Evolutionary conservation across 2,797 vertebrate species (phyloP), one percentile per base, ranked within the genome.

Genomic region (Rhynchonycteris naso): DNA sequence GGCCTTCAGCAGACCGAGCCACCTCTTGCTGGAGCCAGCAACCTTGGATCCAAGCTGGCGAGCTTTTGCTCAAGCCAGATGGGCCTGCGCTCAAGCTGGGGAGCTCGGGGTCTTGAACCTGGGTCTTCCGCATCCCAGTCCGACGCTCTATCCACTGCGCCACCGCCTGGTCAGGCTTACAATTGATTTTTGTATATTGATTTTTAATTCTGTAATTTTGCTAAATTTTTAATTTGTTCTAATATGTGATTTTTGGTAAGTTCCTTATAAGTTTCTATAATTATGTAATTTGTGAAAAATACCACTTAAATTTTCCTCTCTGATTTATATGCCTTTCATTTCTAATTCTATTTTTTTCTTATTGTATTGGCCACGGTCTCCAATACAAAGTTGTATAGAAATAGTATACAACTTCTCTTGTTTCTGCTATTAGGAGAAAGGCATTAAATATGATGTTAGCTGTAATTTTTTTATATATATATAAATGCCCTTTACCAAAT

Each of bases 131-230:
- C n/a, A n/a, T n/a, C n/a, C n/a, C n/a, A n/a, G n/a, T n/a, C n/a
- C n/a, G n/a, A n/a, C n/a, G n/a, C n/a, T n/a, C n/a, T n/a, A n/a
- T n/a, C n/a, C n/a, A n/a, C n/a, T n/a, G n/a, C n/a, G n/a, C n/a
- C n/a, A n/a, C n/a, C n/a, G n/a, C n/a, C n/a, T n/a, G n/a, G n/a
- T n/a, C n/a, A n/a, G n/a, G n/a, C n/a, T n/a, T 69, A 75, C 6
- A 65, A 50, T 43, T 74, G 43, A 59, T 66, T 91, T 92, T 88
- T 43, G 43, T 43, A 43, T 43, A 43, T 43, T 43, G 43, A 43
- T 88, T 76, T 88, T 79, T 85, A 69, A 66, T 50, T 78, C 35
- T 75, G 21, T 82, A 33, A 83, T 84, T 86, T 88, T 92, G 24
- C 4, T 56, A 74, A 90, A 50, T 89, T 95, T 66, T 74, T 76